Conservation (phyloP, 1,140 invertebrate species). For the Mya arenaria region DNA sequence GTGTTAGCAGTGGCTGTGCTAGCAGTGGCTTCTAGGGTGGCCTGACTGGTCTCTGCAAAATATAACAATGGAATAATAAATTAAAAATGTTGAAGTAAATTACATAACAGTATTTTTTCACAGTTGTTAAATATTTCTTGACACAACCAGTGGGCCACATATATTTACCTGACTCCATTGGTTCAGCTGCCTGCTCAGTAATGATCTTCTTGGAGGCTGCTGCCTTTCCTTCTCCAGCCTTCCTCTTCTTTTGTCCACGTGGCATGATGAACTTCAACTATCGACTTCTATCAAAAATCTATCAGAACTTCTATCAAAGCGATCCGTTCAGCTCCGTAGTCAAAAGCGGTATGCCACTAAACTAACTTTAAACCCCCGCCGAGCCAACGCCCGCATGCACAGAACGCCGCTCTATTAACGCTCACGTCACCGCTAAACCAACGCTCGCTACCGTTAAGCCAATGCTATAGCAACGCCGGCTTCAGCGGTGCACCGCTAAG, state of each 20-base stretch:
- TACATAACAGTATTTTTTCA: too few relatives aligned
- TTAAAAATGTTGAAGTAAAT: neutral
- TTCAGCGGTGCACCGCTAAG: too few relatives aligned
- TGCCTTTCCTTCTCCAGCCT: slow-evolving; percentile 32
- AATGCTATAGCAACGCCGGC: too few relatives aligned
- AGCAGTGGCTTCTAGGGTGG: slow-evolving; percentile 6
- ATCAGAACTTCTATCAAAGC: slow-evolving; percentile 23
- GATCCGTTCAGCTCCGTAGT: slow-evolving; percentile 25
- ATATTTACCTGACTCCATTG: slow-evolving; percentile 40
- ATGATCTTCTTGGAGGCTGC: slow-evolving; percentile 40
- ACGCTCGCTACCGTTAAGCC: neutral
- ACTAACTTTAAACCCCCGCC: slow-evolving; percentile 30
- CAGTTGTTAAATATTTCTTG: too few relatives aligned
- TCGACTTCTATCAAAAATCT: slow-evolving; percentile 21
- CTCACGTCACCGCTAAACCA: neutral
- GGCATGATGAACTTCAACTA: slow-evolving; percentile 30
- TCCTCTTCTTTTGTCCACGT: slow-evolving; percentile 33
- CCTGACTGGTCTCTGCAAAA: slow-evolving; percentile 12
- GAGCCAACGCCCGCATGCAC: slow-evolving; percentile 29
- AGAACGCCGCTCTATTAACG: neutral
- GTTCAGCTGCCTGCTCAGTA: slow-evolving; percentile 39
- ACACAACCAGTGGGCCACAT: slow-evolving; percentile 15
- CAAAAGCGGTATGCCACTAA: slow-evolving; percentile 24
- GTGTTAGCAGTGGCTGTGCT: slow-evolving; percentile 1
- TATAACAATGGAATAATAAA: slow-evolving; percentile 30